Evolutionary conservation across 1,140 invertebrate genomes (phyloP), one percentile per base, ranked within the genome.

Genomic region (Anastrepha obliqua): DNA sequence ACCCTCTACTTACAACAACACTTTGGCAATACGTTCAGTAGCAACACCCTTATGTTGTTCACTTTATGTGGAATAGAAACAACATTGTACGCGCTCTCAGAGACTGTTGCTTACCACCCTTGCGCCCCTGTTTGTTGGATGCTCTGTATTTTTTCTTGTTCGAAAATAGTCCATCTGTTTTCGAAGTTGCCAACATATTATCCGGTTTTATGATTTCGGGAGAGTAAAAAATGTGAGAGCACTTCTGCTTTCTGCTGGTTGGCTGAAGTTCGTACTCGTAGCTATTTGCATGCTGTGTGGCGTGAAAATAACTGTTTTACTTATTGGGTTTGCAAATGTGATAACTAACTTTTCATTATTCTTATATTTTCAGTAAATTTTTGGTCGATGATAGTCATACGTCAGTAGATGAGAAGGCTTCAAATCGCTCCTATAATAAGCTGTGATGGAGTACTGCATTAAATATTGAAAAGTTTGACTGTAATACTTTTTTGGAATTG

Each of bases 151-250:
- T 81, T 81, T 81, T 3, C n/a, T 81, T 58, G 17, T 81, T 81
- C 74, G 74, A 81, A 81, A 81, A 51, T n/a, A 7, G 44, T 55
- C 74, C 92, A 92, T 93, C 92, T 93, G 92, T 90, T 93, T 91
- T 91, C 89, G 87, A 90, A 90, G 91, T 91, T 91, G 89, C 89
- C 89, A 89, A 92, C 92, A 93, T 93, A 93, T 93, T 93, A 90
- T 92, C 91, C 91, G 90, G 90, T 92, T 92, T 92, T 92, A 92
- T 91, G 91, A 90, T 90, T 88, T 88, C 65, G 44, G 6, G 60
- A 86, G 86, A 51, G 78, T 60, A 70, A 81, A 86, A 62, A 70
- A 87, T 74, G 60, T 58, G 78, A 85, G 88, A 78, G 81, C 55
- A 78, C 20, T 51, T 51, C n/a, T 67, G 42, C 59, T 9, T 15